Percentiles rank a stretch among this genome's conserved stretches.
Evolutionary conservation across 2,113 vertebrate genomes (phyloP).

Genomic region (Phaethornis superciliosus): DNA sequence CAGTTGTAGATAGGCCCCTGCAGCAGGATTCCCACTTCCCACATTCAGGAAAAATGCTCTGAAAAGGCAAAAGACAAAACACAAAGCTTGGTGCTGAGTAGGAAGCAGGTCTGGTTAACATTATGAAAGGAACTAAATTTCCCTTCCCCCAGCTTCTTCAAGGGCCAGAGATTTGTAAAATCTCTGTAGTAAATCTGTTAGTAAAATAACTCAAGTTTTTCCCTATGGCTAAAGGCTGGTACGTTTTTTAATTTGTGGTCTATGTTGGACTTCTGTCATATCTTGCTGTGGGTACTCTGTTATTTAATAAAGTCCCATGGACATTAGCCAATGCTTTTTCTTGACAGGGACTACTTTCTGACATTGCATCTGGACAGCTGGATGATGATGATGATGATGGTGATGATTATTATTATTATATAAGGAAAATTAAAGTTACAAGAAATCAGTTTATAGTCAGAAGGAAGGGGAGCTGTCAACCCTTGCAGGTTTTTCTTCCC

Average conservation of each 20-base stretch:
- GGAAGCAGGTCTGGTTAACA: conserved; percentile 24
- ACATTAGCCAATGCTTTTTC: conserved; percentile 18
- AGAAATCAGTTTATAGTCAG: conserved; percentile 22
- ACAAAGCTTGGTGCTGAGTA: background rate
- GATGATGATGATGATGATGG: too few species aligned
- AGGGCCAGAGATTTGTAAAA: conserved; percentile 22
- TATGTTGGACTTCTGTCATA: background rate
- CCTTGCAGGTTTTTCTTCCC: background rate
- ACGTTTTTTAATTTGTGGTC: conserved; percentile 33
- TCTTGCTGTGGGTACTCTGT: background rate
- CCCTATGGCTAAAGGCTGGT: background rate
- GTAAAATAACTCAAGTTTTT: background rate
- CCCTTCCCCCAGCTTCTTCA: conserved; percentile 4
- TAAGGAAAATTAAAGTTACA: background rate
- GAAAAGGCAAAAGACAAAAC: background rate
- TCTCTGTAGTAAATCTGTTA: too few species aligned
- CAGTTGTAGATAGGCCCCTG: background rate
- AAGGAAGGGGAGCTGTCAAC: conserved; percentile 5
- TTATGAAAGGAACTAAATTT: conserved; percentile 8
- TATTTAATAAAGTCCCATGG: background rate
- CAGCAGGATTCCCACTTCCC: background rate
- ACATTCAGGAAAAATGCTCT: background rate
- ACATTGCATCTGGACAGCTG: conserved; percentile 34
- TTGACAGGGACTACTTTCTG: conserved; percentile 3
- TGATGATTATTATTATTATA: background rate